Evolutionary conservation across 2,888 invertebrate species (phyloP).

Genomic region (Rhyacophila evoluta): DNA sequence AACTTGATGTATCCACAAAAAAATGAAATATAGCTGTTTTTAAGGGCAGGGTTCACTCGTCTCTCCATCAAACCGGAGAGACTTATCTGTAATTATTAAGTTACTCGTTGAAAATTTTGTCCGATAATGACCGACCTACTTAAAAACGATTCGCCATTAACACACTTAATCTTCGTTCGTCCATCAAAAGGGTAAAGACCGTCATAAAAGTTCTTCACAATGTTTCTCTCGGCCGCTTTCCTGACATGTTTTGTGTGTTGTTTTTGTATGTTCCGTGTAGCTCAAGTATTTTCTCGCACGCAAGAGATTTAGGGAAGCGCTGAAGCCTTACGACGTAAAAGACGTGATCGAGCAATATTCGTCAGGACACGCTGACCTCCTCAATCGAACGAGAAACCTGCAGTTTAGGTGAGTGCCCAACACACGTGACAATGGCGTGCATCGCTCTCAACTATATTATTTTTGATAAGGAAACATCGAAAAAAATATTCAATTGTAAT

Average conservation of each 20-base stretch:
- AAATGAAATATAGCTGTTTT: background rate
- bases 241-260: constrained; percentile 53
- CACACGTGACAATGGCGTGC: background rate
- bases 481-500: too few relatives aligned
- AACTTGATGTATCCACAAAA: background rate
- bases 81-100: background rate
- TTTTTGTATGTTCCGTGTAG: constrained; percentile 66
- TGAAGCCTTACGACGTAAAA: constrained; percentile 94
- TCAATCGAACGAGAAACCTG: constrained; percentile 87
- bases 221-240: constrained; percentile 46
- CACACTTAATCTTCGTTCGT: constrained; percentile 8
- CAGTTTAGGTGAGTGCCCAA: constrained; percentile 78
- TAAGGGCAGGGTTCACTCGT: background rate
- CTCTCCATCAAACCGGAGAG: background rate
- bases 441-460: background rate
- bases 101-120: constrained; percentile 5
- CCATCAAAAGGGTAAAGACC: background rate
- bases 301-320: constrained; percentile 91
- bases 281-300: constrained; percentile 92
- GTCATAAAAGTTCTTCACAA: constrained; percentile 7
- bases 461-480: too few relatives aligned
- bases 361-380: constrained; percentile 88
- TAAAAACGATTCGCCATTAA: background rate
- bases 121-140: background rate
- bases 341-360: constrained; percentile 95